Percentiles rank a stretch among this genome's conserved stretches.
phyloP scores from a whole-genome alignment of 2,888 invertebrate species.

The Muschampia plurimacula region DNA sequence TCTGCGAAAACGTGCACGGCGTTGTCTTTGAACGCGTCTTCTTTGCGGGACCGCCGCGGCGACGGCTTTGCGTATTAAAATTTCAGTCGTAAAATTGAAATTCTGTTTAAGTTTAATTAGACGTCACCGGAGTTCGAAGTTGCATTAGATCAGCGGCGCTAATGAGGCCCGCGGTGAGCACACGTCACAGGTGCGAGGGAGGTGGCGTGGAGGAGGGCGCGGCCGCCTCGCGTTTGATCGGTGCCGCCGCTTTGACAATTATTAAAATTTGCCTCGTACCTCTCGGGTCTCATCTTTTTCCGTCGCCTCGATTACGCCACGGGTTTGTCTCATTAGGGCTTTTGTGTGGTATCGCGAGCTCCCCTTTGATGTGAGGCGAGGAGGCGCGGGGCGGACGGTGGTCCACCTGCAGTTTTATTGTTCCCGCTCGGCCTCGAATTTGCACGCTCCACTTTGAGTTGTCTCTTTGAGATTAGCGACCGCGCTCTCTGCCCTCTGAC shows the following conservation, averaged over 20 bases:
- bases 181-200: conserved; percentile 72
- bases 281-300: conserved; percentile 85
- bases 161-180: conserved; percentile 82
- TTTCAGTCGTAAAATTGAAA: conserved; percentile 82
- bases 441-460: conserved; percentile 82
- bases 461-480: conserved; percentile 76
- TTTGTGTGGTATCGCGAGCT: conserved; percentile 82
- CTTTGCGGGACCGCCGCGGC: conserved; percentile 77
- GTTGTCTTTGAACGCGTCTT: conserved; percentile 81
- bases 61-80: conserved; percentile 82
- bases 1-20: conserved; percentile 85
- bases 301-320: conserved; percentile 84
- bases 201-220: conserved; percentile 44
- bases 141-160: conserved; percentile 82
- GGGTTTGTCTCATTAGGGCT: conserved; percentile 86
- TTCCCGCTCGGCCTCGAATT: conserved; percentile 76
- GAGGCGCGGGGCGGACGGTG: conserved; percentile 67
- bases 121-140: conserved; percentile 79
- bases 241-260: conserved; percentile 86
- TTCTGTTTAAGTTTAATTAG: conserved; percentile 84
- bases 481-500: conserved; percentile 56
- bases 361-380: conserved; percentile 78
- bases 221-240: conserved; percentile 80
- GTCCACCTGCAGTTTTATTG: conserved; percentile 85
- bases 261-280: conserved; percentile 86